A percentile compares a stretch with the other conserved stretches of the same genome.
Evolutionary conservation across 1,140 invertebrate species (phyloP).

Genomic region (Pseudomyrmex gracilis): DNA sequence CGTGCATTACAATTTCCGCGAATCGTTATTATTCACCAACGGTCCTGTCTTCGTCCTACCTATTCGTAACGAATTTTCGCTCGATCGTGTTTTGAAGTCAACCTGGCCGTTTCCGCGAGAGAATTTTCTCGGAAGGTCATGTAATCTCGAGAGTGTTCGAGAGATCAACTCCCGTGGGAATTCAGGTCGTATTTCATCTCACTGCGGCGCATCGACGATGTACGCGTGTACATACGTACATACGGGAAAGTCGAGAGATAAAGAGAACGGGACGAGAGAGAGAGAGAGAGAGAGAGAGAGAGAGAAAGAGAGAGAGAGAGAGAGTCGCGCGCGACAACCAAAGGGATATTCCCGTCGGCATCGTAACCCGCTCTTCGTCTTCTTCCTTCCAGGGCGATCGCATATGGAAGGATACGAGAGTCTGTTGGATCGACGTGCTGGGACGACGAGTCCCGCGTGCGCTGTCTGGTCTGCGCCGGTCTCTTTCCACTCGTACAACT

Average conservation of each 20-base stretch:
- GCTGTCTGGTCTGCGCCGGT: conserved; percentile 1
- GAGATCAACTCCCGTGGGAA: conserved; percentile 27
- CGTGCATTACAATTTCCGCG: not conserved
- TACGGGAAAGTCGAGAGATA: conserved; percentile 33
- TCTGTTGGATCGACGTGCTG: conserved; percentile 17
- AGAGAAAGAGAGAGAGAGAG: not conserved
- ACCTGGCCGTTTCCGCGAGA: not conserved
- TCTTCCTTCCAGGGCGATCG: conserved; percentile 56
- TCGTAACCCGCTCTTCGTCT: conserved; percentile 46
- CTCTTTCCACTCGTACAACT: conserved; percentile 45
- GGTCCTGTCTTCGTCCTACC: not conserved
- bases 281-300: not conserved
- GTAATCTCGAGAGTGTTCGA: conserved; percentile 23
- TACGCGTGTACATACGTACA: conserved; percentile 3
- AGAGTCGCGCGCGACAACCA: conserved; percentile 53
- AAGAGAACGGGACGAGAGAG: not conserved
- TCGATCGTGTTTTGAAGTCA: conserved; percentile 18
- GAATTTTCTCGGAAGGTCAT: conserved; percentile 21
- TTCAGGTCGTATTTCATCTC: conserved; percentile 60
- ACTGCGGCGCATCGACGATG: conserved; percentile 15
- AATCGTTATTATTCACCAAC: not conserved
- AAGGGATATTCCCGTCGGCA: conserved; percentile 68
- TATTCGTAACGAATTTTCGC: conserved; percentile 9
- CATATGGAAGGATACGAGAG: conserved; percentile 42
- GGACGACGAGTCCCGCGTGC: conserved; percentile 15